Base-by-base conservation (phyloP, 2,888 invertebrate genomes). In the Epsilonema sp. region DNA sequence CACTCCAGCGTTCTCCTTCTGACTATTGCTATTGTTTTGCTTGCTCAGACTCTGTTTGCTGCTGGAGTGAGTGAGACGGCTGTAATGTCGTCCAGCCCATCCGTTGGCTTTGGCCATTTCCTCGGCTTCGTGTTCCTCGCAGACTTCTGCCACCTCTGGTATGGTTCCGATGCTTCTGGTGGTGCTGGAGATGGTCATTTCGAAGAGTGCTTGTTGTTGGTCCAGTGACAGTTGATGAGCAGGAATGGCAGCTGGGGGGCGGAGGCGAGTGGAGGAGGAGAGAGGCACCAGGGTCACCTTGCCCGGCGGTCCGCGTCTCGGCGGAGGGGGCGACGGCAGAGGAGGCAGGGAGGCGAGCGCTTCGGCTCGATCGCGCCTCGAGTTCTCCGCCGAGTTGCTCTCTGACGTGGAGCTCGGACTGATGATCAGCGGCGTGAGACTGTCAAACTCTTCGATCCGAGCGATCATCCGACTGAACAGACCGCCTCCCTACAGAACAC, bases 381-480 rank as follows among this genome's bases (percentile, higher is more conserved):
- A 11, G 31, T 31, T 31, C 8, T 16, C 16, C 8, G 8, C 16
- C 8, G 31, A 11, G 8, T 16, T 31, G 31, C 8, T 31, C 3
- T 47, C 47, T n/a, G 24, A 36, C 8, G 44, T 16, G 19, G 44
- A 40, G 26, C 44, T 21, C 2, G 47, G 47, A 8, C 44, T 47
- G 8, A 47, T 31, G n/a, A n/a, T n/a, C 36, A 47, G 25, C 22
- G 47, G 47, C 3, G 47, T 47, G 21, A 47, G 31, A 21, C 37
- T 37, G 22, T 47, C 47, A 24, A 47, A 47, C 37, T 47, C 47
- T 11, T 31, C 31, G 8, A 31, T n/a, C n/a, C n/a, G n/a, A n/a
- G n/a, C n/a, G n/a, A n/a, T n/a, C n/a, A n/a, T n/a, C n/a, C n/a
- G n/a, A n/a, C n/a, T n/a, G n/a, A n/a, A n/a, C n/a, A n/a, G n/a